Evolutionary conservation across 2,797 vertebrate species (phyloP), one percentile per base, ranked within the genome.

Genomic region (Phrynocephalus guinanensis): DNA sequence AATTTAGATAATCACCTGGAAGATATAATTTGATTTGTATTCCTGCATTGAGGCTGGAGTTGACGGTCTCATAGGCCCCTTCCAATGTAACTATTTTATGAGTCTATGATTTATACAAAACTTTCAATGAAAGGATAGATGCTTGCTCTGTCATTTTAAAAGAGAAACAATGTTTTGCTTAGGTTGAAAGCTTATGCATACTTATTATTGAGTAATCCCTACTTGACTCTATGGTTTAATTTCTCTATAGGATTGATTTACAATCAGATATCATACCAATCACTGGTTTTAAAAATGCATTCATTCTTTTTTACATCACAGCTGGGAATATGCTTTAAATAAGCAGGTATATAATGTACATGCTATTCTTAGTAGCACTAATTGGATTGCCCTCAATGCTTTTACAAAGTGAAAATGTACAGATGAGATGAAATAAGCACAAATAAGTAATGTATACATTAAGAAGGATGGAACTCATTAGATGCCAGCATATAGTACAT

Each of bases 391-490:
- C 79, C 79, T 79, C 52, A 50, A 10, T 81, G 68, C 52, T 86
- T 86, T 80, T 81, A 30, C 70, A 73, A 86, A 86, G 78, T 86
- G 81, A 86, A 86, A 86, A 73, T 81, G 56, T 48, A 63, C 70
- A 81, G 52, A 18, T 75, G 52, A 48, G 56, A 73, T 75, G 66
- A 86, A 73, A 82, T 81, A 28, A 66, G 85, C 38, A 44, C 38
- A 44, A 44, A 44, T 44, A 44, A 44, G 38, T 44, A 44, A 44
- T 44, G 38, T 81, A 48, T 66, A 73, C 81, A 75, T 75, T 80
- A 73, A 86, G 72, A 50, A 63, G 24, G 44, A n/a, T 33, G 63
- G 79, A 73, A 81, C 56, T 81, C 73, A 73, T 73, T 48, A 75
- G 56, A 86, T 33, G 38, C 24, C 70, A 80, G 81, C 33, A 48